Percentiles rank a stretch among this genome's conserved stretches.
Conservation (phyloP, 2,888 invertebrate genomes). For the Listrodromus nycthemerus region DNA sequence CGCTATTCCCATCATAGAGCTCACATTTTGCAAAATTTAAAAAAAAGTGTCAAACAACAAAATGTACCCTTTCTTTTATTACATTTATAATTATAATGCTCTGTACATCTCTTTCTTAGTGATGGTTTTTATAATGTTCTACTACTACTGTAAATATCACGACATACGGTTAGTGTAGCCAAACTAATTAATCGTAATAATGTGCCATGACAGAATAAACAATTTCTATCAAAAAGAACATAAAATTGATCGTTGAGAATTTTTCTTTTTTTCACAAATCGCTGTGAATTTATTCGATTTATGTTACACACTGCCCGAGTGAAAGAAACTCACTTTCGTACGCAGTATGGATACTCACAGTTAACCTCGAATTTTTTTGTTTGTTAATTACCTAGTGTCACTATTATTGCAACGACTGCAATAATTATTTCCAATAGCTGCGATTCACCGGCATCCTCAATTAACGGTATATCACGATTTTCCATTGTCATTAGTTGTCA, state of each 20-base stretch:
- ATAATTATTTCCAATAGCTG: constrained; percentile 79
- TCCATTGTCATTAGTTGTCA: constrained; percentile 74
- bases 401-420: constrained; percentile 79
- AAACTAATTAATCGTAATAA: constrained; percentile 14
- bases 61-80: constrained; percentile 77
- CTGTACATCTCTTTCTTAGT: constrained; percentile 74
- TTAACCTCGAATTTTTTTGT: constrained; percentile 46
- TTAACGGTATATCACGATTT: constrained; percentile 72
- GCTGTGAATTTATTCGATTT: constrained; percentile 39
- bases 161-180: constrained; percentile 68
- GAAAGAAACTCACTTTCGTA: constrained; percentile 36
- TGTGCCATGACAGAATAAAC: constrained; percentile 46
- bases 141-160: constrained; percentile 74
- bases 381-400: constrained; percentile 81
- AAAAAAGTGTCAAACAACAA: constrained; percentile 46
- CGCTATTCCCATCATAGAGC: neutral
- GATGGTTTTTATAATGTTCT: constrained; percentile 73
- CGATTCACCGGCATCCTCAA: constrained; percentile 72
- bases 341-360: constrained; percentile 54
- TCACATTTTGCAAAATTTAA: neutral
- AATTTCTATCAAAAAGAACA: constrained; percentile 29
- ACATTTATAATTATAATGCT: constrained; percentile 75
- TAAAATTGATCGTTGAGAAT: constrained; percentile 57
- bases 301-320: constrained; percentile 26
- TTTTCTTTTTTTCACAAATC: neutral